Base-by-base conservation (phyloP, 2,797 vertebrate species). In the Microtus agrestis region DNA sequence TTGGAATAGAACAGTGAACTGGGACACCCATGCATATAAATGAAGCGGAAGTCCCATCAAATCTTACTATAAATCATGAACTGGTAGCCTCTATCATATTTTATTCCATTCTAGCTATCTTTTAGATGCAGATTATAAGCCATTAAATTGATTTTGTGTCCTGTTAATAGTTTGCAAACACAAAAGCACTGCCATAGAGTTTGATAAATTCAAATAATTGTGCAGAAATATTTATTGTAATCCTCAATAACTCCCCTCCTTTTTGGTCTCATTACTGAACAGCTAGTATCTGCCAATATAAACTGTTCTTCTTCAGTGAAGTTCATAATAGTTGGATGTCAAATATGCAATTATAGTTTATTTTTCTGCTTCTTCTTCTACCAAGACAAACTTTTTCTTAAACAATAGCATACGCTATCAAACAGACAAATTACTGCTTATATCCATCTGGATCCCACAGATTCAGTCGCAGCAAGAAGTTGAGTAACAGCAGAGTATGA, bases 201-300 rank as follows among this genome's bases (percentile, higher is more conserved):
- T 10, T 95, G 46, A 89, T 81, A 86, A 48, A 96, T 90, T 86
- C 73, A 92, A 94, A 89, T 71, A 21, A 94, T 91, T 93, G 95
- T 85, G 12, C 34, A 85, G 78, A 95, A 94, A 89, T 61, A 5
- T 17, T 85, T 21, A 86, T 71, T 12, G 2, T 54, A 91, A 88
- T 90, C 61, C 31, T 80, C 19, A 78, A 27, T 15, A 63, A 40
- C 1, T 95, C 37, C 11, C 9, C 11, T 90, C 34, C 27, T 7
- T 12, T 73, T 91, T 94, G 71, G 61, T 94, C 63, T 91, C 25
- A 89, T 80, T 80, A 61, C 9, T 14, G 6, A 67, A 89, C 11
- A 76, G 48, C n/a, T 31, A 96, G 84, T 69, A 91, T 0, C 3
- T 76, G 14, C 73, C 61, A 56, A 96, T 78, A 93, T 73, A 87